These are phyloP conservation scores for Lepetodrilus schrolli DNA, from an alignment of 2,888 invertebrate species.

Conservation along the genomic window DNA sequence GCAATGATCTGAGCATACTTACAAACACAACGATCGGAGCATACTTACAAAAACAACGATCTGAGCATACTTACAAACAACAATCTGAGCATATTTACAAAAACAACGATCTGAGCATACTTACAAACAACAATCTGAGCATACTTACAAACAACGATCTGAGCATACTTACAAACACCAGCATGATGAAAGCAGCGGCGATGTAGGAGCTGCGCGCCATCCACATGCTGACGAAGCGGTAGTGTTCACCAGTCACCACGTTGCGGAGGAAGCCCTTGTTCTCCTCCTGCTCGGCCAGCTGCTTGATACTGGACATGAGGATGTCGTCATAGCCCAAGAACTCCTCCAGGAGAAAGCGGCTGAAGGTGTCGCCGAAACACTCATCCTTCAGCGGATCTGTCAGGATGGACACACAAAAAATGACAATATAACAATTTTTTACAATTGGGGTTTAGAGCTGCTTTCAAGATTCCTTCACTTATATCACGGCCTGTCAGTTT, in stretches of 20 bases:
- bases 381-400: constrained; percentile 90
- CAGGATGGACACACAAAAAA: constrained; percentile 78
- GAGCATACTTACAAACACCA: constrained; percentile 92
- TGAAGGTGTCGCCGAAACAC: constrained; percentile 95
- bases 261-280: constrained; percentile 90
- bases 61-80: too few species aligned
- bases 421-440: too few species aligned
- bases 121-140: too few species aligned
- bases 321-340: constrained; percentile 98
- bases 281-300: constrained; percentile 94
- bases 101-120: too few species aligned
- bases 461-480: too few species aligned
- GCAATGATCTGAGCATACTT: too few species aligned
- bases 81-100: too few species aligned
- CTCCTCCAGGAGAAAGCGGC: constrained; percentile 90
- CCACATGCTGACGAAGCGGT: constrained; percentile 97
- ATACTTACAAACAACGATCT: too few species aligned
- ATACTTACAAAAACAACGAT: too few species aligned
- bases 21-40: too few species aligned
- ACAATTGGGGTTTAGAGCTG: too few species aligned
- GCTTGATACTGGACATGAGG: constrained; percentile 96
- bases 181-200: constrained; percentile 97
- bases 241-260: constrained; percentile 98
- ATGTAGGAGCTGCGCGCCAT: constrained; percentile 95
- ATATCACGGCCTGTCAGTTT: too few species aligned